phyloP scores from a whole-genome alignment of 2,797 vertebrate species.

The Erpetoichthys calabaricus region DNA sequence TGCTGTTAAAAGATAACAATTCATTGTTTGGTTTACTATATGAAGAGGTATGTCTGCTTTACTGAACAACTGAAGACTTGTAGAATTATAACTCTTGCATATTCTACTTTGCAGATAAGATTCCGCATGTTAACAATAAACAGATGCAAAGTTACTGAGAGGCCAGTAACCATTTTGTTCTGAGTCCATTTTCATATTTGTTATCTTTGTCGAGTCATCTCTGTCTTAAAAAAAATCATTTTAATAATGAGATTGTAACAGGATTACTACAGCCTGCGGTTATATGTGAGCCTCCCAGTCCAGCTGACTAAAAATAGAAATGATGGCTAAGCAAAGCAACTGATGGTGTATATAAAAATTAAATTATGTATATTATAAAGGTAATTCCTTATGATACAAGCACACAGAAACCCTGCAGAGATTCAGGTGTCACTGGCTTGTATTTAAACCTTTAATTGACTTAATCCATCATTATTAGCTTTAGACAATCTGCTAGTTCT shows the following conservation, averaged over 20 bases:
- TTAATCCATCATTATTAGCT: slow-evolving; percentile 63
- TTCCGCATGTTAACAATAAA: too few species aligned
- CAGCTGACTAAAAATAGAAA: slow-evolving; percentile 1
- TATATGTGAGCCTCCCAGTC: not conserved
- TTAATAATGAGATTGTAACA: not conserved
- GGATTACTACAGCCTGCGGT: not conserved
- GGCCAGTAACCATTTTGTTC: too few species aligned
- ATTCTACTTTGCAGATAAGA: too few species aligned
- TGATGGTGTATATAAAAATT: not conserved
- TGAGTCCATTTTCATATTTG: too few species aligned
- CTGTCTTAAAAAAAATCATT: too few species aligned
- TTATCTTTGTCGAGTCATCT: too few species aligned
- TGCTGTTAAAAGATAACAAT: too few species aligned
- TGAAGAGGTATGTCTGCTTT: too few species aligned
- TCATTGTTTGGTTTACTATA: too few species aligned
- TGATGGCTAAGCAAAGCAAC: not conserved
- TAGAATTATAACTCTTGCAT: too few species aligned
- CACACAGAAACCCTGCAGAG: slow-evolving; percentile 18
- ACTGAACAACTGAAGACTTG: too few species aligned
- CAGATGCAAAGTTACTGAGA: too few species aligned
- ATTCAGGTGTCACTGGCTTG: slow-evolving; percentile 51
- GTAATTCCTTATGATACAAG: slow-evolving; percentile 2
- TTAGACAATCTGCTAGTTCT: slow-evolving; percentile 34
- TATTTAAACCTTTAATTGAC: slow-evolving; percentile 60
- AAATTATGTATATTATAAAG: not conserved